Evolutionary conservation across 2,888 invertebrate species (phyloP).

Genomic region (Lacanobia wlatinum): DNA sequence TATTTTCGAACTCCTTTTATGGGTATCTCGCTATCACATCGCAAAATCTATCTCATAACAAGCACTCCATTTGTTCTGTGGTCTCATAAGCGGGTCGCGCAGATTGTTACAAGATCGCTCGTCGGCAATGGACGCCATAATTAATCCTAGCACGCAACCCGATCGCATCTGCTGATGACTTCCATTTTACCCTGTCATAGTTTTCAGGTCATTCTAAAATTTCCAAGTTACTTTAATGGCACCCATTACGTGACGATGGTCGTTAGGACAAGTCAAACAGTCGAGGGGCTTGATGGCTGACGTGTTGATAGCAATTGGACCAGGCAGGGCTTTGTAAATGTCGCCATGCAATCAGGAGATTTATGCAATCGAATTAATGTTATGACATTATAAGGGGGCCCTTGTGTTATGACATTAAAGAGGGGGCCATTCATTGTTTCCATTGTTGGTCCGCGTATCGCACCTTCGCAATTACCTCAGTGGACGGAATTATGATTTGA

Average conservation of each 20-base stretch:
- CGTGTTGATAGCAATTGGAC: background rate
- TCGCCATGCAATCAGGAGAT: slow-evolving; percentile 16
- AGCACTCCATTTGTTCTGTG: background rate
- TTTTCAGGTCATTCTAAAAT: slow-evolving; percentile 31
- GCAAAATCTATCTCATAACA: background rate
- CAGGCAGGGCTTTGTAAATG: slow-evolving; percentile 5
- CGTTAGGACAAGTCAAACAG: slow-evolving; percentile 25
- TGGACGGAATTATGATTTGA: slow-evolving; percentile 12
- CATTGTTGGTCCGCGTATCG: background rate
- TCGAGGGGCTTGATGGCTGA: background rate
- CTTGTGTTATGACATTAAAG: background rate
- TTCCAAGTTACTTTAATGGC: slow-evolving; percentile 7
- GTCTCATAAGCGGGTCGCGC: background rate
- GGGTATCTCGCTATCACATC: background rate
- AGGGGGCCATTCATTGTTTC: background rate
- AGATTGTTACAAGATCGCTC: slow-evolving; percentile 2
- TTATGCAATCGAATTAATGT: slow-evolving; percentile 1
- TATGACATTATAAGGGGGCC: background rate
- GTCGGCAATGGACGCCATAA: slow-evolving; percentile 11
- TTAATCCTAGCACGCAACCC: slow-evolving; percentile 30
- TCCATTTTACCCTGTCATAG: slow-evolving; percentile 23
- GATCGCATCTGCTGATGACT: slow-evolving; percentile 26
- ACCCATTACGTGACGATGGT: slow-evolving; percentile 8
- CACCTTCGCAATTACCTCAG: slow-evolving; percentile 18
- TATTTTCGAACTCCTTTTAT: background rate